Evolutionary conservation across 2,888 invertebrate species (phyloP).

Genomic region (Calliopum simillimum): DNA sequence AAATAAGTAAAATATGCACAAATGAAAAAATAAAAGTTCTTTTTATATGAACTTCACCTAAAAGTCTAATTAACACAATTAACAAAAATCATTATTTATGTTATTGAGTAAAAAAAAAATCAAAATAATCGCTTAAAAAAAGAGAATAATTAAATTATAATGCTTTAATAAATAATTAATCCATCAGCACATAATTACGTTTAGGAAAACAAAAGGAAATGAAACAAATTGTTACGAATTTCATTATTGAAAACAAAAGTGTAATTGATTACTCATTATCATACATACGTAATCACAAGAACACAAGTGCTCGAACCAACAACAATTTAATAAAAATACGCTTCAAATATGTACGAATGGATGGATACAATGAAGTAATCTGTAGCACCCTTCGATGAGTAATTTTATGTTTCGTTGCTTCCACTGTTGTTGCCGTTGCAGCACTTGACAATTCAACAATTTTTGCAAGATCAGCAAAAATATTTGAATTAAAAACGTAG

Average conservation of each 20-base stretch:
- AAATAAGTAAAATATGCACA: too few species aligned
- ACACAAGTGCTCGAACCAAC: too few species aligned
- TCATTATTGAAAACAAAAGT: too few species aligned
- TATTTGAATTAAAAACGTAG: slow-evolving; percentile 26
- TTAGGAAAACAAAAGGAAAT: too few species aligned
- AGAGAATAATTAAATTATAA: too few species aligned
- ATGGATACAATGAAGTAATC: background rate
- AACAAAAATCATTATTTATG: background rate
- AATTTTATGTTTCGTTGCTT: background rate
- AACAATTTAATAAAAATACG: too few species aligned
- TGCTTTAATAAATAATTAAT: too few species aligned
- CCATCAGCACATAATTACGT: too few species aligned
- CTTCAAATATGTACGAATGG: background rate
- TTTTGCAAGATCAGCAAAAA: slow-evolving; percentile 40
- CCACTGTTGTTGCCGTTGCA: background rate
- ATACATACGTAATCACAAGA: too few species aligned
- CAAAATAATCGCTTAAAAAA: background rate
- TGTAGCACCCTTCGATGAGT: background rate
- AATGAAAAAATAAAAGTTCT: slow-evolving; percentile 15
- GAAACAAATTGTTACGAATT: too few species aligned
- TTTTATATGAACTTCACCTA: slow-evolving; percentile 40
- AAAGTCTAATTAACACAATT: slow-evolving; percentile 31
- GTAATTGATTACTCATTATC: too few species aligned
- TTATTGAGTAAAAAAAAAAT: background rate
- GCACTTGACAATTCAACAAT: slow-evolving; percentile 22